Evolutionary conservation across 2,888 invertebrate species (phyloP).

Genomic region (Pterobdella sp.): DNA sequence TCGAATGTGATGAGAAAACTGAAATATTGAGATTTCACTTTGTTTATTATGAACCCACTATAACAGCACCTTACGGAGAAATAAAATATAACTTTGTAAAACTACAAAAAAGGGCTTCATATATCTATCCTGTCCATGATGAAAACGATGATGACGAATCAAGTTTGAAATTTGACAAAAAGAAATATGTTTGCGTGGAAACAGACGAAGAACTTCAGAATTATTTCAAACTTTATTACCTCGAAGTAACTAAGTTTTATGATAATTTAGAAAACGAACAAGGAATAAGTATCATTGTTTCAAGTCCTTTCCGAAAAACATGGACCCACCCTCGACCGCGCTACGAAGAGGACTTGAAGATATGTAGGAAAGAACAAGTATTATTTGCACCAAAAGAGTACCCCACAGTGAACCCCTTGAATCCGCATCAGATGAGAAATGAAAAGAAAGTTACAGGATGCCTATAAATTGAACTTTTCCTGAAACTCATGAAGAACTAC

Average conservation of each 20-base stretch:
- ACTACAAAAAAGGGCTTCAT: neutral
- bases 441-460: no score
- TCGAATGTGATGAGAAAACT: slow-evolving; percentile 15
- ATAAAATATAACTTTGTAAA: slow-evolving; percentile 28
- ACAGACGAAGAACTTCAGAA: neutral
- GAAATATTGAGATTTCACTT: slow-evolving; percentile 20
- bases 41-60: neutral
- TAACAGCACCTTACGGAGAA: slow-evolving; percentile 28
- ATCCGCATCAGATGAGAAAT: neutral
- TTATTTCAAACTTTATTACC: slow-evolving; percentile 18
- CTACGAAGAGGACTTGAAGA: neutral
- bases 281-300: slow-evolving; percentile 7
- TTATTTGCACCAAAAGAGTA: neutral
- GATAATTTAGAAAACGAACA: neutral
- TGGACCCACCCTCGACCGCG: slow-evolving; percentile 30
- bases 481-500: no score
- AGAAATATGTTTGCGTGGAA: neutral
- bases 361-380: slow-evolving; percentile 4
- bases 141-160: neutral
- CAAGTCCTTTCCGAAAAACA: slow-evolving; percentile 29
- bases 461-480: no score
- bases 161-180: no score
- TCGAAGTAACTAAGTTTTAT: slow-evolving; percentile 16
- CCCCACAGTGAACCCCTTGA: neutral
- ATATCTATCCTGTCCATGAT: no score